phyloP scores from a whole-genome alignment of 2,113 vertebrate species.

The Oryctolagus cuniculus region DNA sequence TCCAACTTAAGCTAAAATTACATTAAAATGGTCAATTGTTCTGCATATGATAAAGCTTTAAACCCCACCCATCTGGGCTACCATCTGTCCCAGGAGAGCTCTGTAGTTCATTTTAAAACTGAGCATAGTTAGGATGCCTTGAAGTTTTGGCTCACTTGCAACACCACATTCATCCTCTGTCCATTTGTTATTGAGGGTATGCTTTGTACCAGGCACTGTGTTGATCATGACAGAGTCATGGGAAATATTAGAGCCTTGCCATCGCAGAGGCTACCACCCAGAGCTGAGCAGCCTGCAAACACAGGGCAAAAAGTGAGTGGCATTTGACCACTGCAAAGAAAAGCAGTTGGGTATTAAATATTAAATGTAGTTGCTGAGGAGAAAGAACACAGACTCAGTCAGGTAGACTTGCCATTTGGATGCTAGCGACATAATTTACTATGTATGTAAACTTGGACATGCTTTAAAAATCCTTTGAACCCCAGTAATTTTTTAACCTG shows the following conservation, averaged over 20 bases:
- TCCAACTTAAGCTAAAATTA: slow-evolving; percentile 6
- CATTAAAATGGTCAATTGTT: background rate
- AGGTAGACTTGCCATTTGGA: slow-evolving; percentile 7
- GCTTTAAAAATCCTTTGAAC: slow-evolving; percentile 40
- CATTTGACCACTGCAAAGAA: background rate
- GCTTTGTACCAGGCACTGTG: background rate
- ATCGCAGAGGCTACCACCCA: background rate
- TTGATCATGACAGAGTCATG: background rate
- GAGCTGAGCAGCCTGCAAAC: background rate
- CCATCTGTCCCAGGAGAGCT: background rate
- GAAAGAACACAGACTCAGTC: background rate
- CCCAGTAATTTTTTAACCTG: slow-evolving; percentile 12
- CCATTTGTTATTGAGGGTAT: background rate
- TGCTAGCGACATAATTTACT: slow-evolving; percentile 6
- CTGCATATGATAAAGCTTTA: background rate
- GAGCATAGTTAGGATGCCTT: background rate
- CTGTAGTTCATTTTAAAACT: background rate
- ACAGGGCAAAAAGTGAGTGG: background rate
- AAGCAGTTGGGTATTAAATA: background rate
- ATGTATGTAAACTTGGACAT: background rate
- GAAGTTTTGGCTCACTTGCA: background rate
- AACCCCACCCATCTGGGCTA: background rate
- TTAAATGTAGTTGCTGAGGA: background rate
- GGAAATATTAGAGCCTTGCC: background rate
- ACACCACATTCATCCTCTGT: background rate